Evolutionary conservation across 2,888 invertebrate species (phyloP).

Genomic region (Eupithecia tripunctaria): DNA sequence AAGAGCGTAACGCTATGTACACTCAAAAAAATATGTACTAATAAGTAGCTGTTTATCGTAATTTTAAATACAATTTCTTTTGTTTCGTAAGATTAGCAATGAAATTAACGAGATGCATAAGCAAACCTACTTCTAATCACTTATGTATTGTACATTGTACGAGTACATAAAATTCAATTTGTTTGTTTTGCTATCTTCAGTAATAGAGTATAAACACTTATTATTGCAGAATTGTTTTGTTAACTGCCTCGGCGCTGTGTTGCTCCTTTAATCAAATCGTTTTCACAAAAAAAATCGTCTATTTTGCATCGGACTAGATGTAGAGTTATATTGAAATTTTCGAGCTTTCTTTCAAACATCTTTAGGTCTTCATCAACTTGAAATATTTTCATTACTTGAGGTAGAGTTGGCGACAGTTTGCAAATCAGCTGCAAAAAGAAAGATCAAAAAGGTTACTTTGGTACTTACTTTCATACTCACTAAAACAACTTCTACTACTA

Average conservation of each 20-base stretch:
- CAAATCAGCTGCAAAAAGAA: slow-evolving; percentile 84
- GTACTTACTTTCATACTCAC: neutral
- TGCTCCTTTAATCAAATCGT: slow-evolving; percentile 70
- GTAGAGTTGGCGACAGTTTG: slow-evolving; percentile 86
- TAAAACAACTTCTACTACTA: too few species aligned
- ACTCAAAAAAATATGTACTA: slow-evolving; percentile 19
- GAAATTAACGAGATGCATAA: neutral
- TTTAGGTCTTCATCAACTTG: slow-evolving; percentile 69
- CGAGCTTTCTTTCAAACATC: slow-evolving; percentile 69
- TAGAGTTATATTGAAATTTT: slow-evolving; percentile 81
- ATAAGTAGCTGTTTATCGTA: neutral
- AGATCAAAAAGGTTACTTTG: neutral
- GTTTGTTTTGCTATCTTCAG: neutral
- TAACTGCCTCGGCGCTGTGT: slow-evolving; percentile 24
- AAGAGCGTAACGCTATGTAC: slow-evolving; percentile 4
- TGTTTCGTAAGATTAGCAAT: neutral
- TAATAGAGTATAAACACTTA: neutral
- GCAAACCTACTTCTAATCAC: neutral
- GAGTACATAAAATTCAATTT: neutral
- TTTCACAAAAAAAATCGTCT: slow-evolving; percentile 84
- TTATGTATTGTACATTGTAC: neutral
- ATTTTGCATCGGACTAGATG: slow-evolving; percentile 84
- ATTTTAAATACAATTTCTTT: neutral
- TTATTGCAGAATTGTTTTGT: slow-evolving; percentile 2
- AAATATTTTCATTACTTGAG: slow-evolving; percentile 80